Evolutionary conservation across 2,888 invertebrate species (phyloP), one percentile per base, ranked within the genome.

Genomic region (Acleris holmiana): DNA sequence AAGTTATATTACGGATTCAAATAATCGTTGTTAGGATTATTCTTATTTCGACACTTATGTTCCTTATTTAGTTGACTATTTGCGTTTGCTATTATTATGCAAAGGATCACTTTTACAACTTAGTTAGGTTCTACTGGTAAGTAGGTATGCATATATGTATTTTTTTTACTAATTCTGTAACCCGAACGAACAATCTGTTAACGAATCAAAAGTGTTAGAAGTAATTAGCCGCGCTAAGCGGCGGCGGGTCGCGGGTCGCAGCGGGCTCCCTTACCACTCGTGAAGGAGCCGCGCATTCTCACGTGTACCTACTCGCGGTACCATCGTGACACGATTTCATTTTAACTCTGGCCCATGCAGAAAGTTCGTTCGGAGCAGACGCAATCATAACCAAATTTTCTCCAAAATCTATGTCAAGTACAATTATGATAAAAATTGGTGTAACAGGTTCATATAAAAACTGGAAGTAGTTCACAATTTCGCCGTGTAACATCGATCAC

Each of bases 401-500:
- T 35, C 61, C 70, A 69, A 62, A 73, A 73, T 78, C 71, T 75
- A 75, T 73, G 74, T 78, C 73, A 78, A 81, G 80, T 81, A 82
- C 82, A 82, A 80, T 76, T 68, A 71, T 74, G 51, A 74, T 70
- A 69, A 68, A 71, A 75, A 76, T 77, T 76, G 75, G 74, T 79
- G 79, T 80, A 75, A 73, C 76, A 74, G 35, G 72, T 75, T 78
- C 75, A 71, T 71, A 47, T 48, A 18, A n/a, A 44, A 19, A 70
- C 73, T 70, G 74, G 74, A 75, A 79, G 82, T 86, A 84, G 82
- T 75, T 76, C 71, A 76, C 80, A 79, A 76, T 76, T 76, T 76
- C 76, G 48, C 58, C 73, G 73, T 75, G 74, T 75, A 75, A 76
- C 76, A 73, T 69, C 72, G 73, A 73, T 69, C 71, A 72, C 75